Percentiles rank a stretch among this genome's conserved stretches.
Conservation (phyloP, 1,140 invertebrate species). For the Megalonaias nervosa region DNA sequence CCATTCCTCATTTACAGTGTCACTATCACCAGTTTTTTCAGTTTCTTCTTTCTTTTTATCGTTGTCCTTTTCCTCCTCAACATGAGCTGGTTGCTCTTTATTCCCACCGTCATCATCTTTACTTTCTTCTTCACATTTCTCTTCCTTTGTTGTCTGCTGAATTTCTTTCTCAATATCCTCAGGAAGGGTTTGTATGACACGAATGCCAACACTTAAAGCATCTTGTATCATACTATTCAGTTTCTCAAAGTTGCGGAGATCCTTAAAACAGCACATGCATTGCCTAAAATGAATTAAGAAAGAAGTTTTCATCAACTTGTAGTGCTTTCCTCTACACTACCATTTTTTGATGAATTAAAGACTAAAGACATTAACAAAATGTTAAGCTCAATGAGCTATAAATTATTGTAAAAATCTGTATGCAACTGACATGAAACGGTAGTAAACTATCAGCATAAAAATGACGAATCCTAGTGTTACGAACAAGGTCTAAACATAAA, state of each 20-base stretch:
- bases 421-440: slow-evolving; percentile 7
- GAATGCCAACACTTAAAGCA: slow-evolving; percentile 74
- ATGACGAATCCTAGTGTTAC: too few species aligned
- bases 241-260: slow-evolving; percentile 90
- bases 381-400: background rate
- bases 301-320: background rate
- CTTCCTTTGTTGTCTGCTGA: slow-evolving; percentile 34
- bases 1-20: slow-evolving; percentile 73
- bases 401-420: slow-evolving; percentile 13
- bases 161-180: slow-evolving; percentile 60
- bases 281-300: slow-evolving; percentile 75
- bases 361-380: background rate
- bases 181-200: slow-evolving; percentile 66
- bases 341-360: background rate
- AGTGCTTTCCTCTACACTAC: background rate
- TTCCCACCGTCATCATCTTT: slow-evolving; percentile 4
- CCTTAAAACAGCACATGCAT: slow-evolving; percentile 93
- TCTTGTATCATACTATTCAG: slow-evolving; percentile 90
- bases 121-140: slow-evolving; percentile 21
- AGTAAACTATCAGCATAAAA: too few species aligned
- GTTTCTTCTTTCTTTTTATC: slow-evolving; percentile 33
- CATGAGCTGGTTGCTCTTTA: slow-evolving; percentile 7
- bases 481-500: too few species aligned
- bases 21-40: slow-evolving; percentile 36
- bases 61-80: slow-evolving; percentile 8